A percentile compares a stretch with the other conserved stretches of the same genome.
phyloP scores from a whole-genome alignment of 2,113 vertebrate genomes.

The Cardinalis cardinalis region DNA sequence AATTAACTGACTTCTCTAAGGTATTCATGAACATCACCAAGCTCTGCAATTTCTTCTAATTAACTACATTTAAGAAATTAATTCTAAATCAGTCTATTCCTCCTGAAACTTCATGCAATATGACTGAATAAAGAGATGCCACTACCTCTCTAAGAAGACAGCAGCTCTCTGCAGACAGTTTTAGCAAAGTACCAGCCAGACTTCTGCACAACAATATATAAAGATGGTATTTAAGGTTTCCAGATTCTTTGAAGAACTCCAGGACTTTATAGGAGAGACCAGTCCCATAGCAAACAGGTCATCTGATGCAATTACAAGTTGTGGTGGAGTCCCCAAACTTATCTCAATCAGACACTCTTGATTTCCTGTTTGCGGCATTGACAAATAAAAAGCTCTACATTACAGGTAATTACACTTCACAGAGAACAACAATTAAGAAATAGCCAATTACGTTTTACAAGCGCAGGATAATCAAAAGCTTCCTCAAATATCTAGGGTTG shows the following conservation, averaged over 20 bases:
- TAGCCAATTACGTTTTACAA: conserved; percentile 50
- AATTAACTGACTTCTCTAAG: neutral
- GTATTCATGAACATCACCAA: neutral
- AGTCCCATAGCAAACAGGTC: neutral
- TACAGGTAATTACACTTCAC: conserved; percentile 49
- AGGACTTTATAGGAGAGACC: neutral
- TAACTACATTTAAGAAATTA: neutral
- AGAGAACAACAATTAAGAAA: conserved; percentile 56
- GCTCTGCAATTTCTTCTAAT: neutral
- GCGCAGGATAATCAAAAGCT: conserved; percentile 56
- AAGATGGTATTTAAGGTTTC: neutral
- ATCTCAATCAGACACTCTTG: conserved; percentile 49
- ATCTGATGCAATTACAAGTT: neutral
- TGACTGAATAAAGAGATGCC: neutral
- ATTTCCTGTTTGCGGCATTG: conserved; percentile 44
- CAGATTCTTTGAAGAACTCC: neutral
- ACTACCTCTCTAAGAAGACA: neutral
- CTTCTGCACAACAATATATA: neutral
- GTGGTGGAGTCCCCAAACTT: conserved; percentile 13
- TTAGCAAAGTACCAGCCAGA: neutral
- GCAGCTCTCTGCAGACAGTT: neutral
- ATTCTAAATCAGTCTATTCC: neutral
- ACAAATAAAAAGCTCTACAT: conserved; percentile 51
- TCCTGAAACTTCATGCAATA: neutral
- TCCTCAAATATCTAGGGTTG: conserved; percentile 44